Base-by-base conservation (phyloP, 2,113 vertebrate genomes). In the Eulemur macaco region DNA sequence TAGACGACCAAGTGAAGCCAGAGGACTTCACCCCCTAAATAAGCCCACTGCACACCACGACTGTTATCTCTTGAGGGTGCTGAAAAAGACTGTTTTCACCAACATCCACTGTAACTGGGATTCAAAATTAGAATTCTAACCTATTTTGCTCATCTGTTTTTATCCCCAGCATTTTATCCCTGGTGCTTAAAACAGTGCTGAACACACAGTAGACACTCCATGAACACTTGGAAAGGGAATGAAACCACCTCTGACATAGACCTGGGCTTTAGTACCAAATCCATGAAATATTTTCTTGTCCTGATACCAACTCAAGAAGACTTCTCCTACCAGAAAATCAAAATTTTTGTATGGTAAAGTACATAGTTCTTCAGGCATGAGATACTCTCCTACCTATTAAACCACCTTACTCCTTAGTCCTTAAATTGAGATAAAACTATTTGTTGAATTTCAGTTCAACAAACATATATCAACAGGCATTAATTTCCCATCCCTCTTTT, bases 191-290 rank as follows among this genome's bases (percentile, higher is more conserved):
- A 97, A 92, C 39, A 91, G 15, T 80, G 42, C 21, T 66, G 87
- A 45, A 12, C 31, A 81, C 58, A 94, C 12, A 78, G 4, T 0
- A 83, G 82, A 58, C 42, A 91, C 23, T 52, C 81, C 63, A 85
- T 89, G 76, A 96, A 91, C 45, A 95, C n/a, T 58, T 91, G 25
- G 39, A 93, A 96, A 85, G 63, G 63, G 34, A 84, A 96, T 71
- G 8, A 85, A 31, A 64, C 25, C 42, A 77, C 34, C 17, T 92
- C 50, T 96, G 50, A 14, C 37, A 45, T 21, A 39, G 31, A 92
- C 37, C 66, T 64, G 31, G 66, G 56, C 21, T 68, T 91, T 68
- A 68, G 42, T 20, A 80, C 31, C 86, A 93, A 91, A 85, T 69
- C 39, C 52, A 82, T 12, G 39, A 74, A 92, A 45, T 21, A 66